Evolutionary conservation across 1,140 invertebrate genomes (phyloP).

Genomic region (Venustaconcha ellipsiformis): DNA sequence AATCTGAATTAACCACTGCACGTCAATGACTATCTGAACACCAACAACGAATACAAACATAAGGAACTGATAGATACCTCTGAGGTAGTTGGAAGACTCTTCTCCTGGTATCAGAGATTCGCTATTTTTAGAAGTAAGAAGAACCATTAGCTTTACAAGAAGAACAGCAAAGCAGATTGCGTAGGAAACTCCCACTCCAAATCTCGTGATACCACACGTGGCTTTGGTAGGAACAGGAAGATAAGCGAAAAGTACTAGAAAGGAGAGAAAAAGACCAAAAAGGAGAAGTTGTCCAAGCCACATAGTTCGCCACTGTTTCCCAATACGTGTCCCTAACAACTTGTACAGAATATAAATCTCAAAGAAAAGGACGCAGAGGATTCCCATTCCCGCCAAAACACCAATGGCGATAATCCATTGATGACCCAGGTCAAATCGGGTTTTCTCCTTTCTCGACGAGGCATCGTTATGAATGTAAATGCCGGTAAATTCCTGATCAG

Average conservation of each 20-base stretch:
- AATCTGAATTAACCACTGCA: slow-evolving; percentile 78
- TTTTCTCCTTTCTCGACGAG: slow-evolving; percentile 30
- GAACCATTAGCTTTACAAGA: slow-evolving; percentile 93
- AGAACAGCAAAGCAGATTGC: slow-evolving; percentile 91
- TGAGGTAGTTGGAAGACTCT: slow-evolving; percentile 92
- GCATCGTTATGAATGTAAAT: slow-evolving; percentile 23
- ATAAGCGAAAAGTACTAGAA: slow-evolving; percentile 83
- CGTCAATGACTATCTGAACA: slow-evolving; percentile 84
- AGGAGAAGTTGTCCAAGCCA: slow-evolving; percentile 92
- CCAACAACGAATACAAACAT: slow-evolving; percentile 82
- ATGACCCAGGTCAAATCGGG: slow-evolving; percentile 70
- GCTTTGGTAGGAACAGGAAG: slow-evolving; percentile 81
- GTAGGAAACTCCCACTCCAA: slow-evolving; percentile 88
- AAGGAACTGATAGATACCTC: slow-evolving; percentile 89
- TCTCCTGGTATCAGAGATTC: slow-evolving; percentile 51
- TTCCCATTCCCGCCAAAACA: slow-evolving; percentile 81
- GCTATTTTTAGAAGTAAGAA: slow-evolving; percentile 79
- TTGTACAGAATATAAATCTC: slow-evolving; percentile 92
- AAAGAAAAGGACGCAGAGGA: slow-evolving; percentile 85
- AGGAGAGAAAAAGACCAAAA: slow-evolving; percentile 86
- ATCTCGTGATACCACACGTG: slow-evolving; percentile 85
- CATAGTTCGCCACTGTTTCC: slow-evolving; percentile 78
- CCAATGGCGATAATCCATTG: slow-evolving; percentile 89
- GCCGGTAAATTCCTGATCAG: slow-evolving; percentile 47
- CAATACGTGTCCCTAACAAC: slow-evolving; percentile 83